Conservation (phyloP, 2,797 vertebrate species). For the Pristis pectinata region DNA sequence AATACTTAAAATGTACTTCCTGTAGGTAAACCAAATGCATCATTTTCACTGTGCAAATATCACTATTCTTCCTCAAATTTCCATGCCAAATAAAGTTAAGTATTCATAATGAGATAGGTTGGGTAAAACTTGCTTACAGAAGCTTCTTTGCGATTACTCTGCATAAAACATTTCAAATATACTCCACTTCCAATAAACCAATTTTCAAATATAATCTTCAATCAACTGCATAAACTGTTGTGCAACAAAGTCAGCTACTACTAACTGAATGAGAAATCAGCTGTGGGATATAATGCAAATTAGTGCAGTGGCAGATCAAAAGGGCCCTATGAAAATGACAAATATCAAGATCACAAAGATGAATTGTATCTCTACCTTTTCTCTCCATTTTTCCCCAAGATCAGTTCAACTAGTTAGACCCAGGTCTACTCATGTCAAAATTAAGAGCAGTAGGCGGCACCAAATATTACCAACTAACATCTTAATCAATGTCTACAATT, state of each 20-base stretch:
- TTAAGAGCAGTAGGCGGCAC: not conserved
- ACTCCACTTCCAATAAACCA: not conserved
- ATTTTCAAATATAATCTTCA: not conserved
- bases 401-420: not conserved
- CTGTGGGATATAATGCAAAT: not conserved
- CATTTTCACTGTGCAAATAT: slow-evolving; percentile 1
- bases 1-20: not conserved
- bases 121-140: not conserved
- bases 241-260: not conserved
- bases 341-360: not conserved
- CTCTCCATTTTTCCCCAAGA: not conserved
- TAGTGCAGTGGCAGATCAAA: not conserved
- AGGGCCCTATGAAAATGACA: not conserved
- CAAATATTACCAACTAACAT: not conserved
- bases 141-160: not conserved
- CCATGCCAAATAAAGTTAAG: slow-evolving; percentile 2
- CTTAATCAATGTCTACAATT: not conserved
- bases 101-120: not conserved
- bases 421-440: not conserved
- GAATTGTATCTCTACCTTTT: not conserved
- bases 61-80: not conserved
- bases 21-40: not conserved
- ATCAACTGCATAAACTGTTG: not conserved
- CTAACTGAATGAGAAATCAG: not conserved
- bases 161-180: not conserved